Conservation (phyloP, 35 echinoderm and acorn worm species). For the Stichopus chloronotus region DNA sequence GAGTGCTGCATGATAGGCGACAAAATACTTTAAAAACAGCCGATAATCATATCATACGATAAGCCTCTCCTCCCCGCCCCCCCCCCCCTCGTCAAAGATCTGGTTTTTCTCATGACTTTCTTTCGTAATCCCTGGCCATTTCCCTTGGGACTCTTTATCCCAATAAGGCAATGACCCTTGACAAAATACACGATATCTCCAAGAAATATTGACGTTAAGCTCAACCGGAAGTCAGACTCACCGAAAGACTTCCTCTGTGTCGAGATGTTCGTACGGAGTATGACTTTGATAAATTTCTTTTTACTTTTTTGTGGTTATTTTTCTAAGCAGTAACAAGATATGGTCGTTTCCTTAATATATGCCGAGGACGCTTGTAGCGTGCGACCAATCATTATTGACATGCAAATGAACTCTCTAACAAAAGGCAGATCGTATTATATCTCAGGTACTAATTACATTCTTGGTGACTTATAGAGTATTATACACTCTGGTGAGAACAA, state of each 20-base stretch:
- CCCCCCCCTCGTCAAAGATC: background rate
- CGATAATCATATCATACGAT: no score
- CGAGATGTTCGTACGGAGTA: no score
- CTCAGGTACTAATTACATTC: no score
- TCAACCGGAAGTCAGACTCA: background rate
- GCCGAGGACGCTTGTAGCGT: background rate
- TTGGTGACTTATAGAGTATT: no score
- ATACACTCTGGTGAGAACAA: no score
- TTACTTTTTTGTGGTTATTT: background rate
- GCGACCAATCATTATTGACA: background rate
- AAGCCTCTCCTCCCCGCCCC: no score
- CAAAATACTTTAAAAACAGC: no score
- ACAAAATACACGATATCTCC: background rate
- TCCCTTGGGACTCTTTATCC: background rate
- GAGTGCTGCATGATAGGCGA: no score
- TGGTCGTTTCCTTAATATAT: background rate
- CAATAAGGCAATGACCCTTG: background rate
- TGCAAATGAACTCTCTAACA: background rate
- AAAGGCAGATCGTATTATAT: no score
- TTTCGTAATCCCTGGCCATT: background rate
- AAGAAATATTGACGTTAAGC: conserved; percentile 5
- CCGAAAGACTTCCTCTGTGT: background rate
- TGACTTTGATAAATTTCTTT: no score
- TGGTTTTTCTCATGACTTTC: background rate
- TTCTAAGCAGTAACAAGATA: background rate